These are phyloP conservation scores for Caradrina clavipalpis DNA, from an alignment of 2,888 invertebrate species.

Conservation along the genomic window DNA sequence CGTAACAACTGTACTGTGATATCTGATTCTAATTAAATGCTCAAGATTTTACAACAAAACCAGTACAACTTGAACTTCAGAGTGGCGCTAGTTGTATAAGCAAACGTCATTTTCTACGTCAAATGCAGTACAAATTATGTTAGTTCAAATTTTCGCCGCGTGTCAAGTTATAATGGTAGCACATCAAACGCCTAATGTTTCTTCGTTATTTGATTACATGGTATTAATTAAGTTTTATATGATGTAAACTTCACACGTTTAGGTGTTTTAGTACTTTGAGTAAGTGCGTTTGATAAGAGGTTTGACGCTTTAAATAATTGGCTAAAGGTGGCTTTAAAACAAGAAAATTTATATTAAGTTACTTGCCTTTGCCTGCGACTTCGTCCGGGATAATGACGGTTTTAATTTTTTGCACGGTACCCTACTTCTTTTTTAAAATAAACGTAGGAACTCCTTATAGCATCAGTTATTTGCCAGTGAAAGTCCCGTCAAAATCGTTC, in stretches of 20 bases:
- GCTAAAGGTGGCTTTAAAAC: conserved; percentile 1
- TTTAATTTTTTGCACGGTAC: too few species aligned
- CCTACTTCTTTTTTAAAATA: too few species aligned
- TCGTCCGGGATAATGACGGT: too few species aligned
- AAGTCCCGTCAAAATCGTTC: too few species aligned
- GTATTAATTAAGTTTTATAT: conserved; percentile 52
- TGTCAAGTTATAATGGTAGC: conserved; percentile 29
- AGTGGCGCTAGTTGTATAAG: conserved; percentile 6
- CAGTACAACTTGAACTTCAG: background rate
- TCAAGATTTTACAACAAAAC: conserved; percentile 16
- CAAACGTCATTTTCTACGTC: background rate
- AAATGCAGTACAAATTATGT: background rate
- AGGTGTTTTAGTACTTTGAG: conserved; percentile 36
- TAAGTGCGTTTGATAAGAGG: conserved; percentile 22
- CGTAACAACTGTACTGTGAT: conserved; percentile 23
- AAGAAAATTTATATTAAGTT: background rate
- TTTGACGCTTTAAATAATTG: conserved; percentile 24
- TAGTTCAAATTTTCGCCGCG: conserved; percentile 15
- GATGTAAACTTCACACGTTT: conserved; percentile 44
- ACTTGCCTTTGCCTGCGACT: too few species aligned
- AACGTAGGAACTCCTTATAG: too few species aligned
- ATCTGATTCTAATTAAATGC: conserved; percentile 49
- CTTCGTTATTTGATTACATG: conserved; percentile 50
- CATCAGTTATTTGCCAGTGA: too few species aligned
- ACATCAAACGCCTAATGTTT: conserved; percentile 39